These are phyloP conservation scores for Zaprionus inermis DNA, from an alignment of 1,140 invertebrate genomes.

Conservation along the genomic window DNA sequence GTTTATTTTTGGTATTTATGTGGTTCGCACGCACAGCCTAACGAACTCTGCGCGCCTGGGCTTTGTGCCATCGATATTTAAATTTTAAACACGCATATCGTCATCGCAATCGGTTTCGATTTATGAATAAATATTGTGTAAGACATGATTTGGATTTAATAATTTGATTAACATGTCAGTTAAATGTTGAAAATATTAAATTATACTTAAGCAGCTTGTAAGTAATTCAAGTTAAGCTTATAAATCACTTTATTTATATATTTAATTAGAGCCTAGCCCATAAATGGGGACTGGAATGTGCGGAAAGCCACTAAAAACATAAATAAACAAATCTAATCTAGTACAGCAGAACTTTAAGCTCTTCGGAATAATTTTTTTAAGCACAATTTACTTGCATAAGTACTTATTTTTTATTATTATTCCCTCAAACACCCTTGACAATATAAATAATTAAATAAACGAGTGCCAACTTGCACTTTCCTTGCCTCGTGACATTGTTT, in stretches of 20 bases:
- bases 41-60: conserved; percentile 60
- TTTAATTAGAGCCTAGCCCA: conserved; percentile 4
- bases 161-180: neutral
- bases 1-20: conserved; percentile 41
- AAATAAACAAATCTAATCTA: conserved; percentile 20
- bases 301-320: conserved; percentile 46
- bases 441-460: neutral
- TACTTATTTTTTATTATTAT: no score
- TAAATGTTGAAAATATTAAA: neutral
- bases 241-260: neutral
- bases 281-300: conserved; percentile 11
- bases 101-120: neutral
- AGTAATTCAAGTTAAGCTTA: neutral
- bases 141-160: no score
- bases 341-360: neutral
- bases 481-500: neutral
- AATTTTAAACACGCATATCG: conserved; percentile 58
- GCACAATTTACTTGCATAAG: neutral
- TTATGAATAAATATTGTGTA: neutral
- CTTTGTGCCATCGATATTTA: conserved; percentile 67
- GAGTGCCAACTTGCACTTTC: neutral
- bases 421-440: no score
- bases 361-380: neutral
- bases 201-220: neutral
- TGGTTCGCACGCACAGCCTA: conserved; percentile 24